Percentiles rank a stretch among this genome's conserved stretches.
Evolutionary conservation across 2,888 invertebrate genomes (phyloP).

Genomic region (Acanthosepion lycidas): DNA sequence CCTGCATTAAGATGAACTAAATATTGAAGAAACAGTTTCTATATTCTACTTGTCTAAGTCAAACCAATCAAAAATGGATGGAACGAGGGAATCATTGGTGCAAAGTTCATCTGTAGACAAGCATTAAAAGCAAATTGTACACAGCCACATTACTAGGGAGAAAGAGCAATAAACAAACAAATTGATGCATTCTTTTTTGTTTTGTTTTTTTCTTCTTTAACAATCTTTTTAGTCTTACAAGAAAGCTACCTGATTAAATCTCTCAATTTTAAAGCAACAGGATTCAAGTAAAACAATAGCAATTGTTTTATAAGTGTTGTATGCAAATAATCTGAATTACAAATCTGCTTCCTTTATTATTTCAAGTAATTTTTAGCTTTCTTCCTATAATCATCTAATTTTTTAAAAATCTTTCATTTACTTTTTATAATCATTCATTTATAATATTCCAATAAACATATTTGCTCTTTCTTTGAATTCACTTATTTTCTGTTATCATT

Average conservation of each 20-base stretch:
- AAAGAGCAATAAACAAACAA: not conserved
- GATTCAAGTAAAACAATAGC: too few species aligned
- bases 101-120: not conserved
- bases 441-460: not conserved
- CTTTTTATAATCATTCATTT: not conserved
- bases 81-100: not conserved
- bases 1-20: not conserved
- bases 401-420: not conserved
- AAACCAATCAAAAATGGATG: not conserved
- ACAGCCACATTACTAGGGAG: not conserved
- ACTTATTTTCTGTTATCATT: not conserved
- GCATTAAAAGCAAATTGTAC: not conserved
- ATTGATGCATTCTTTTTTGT: not conserved
- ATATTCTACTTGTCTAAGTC: not conserved
- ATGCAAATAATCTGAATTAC: too few species aligned
- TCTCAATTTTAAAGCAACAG: too few species aligned
- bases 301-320: too few species aligned
- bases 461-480: not conserved
- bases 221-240: not conserved
- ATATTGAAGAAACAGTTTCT: not conserved
- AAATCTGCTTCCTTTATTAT: too few species aligned
- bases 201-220: not conserved
- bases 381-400: too few species aligned
- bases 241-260: too few species aligned
- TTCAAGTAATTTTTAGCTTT: too few species aligned